phyloP scores from a whole-genome alignment of 2,888 invertebrate species.

The Alloscopus bannaensis region DNA sequence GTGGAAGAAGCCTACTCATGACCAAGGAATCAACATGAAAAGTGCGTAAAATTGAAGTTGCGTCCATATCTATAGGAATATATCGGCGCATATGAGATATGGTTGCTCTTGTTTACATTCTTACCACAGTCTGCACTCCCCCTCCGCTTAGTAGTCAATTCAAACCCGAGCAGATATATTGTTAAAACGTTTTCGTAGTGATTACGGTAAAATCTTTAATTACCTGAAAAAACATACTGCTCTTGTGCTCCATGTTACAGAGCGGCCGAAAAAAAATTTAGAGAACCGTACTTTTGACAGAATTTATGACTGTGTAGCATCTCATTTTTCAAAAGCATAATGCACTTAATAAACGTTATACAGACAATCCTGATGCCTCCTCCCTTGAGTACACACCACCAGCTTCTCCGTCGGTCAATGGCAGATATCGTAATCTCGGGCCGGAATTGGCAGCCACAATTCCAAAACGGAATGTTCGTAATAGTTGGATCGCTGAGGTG shows the following conservation, averaged over 20 bases:
- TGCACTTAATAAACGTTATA: slow-evolving; percentile 17
- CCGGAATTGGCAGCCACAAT: slow-evolving; percentile 72
- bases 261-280: not conserved
- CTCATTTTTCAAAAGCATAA: slow-evolving; percentile 13
- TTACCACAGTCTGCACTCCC: too few relatives aligned
- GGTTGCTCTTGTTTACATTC: too few relatives aligned
- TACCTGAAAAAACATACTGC: slow-evolving; percentile 43
- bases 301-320: too few relatives aligned
- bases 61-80: not conserved
- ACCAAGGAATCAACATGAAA: not conserved
- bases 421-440: slow-evolving; percentile 71
- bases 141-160: too few relatives aligned
- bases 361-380: slow-evolving; percentile 65
- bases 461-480: slow-evolving; percentile 69
- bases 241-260: slow-evolving; percentile 30
- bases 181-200: too few relatives aligned
- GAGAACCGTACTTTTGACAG: slow-evolving; percentile 18
- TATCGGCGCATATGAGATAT: too few relatives aligned
- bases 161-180: too few relatives aligned
- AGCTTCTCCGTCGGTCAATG: slow-evolving; percentile 67
- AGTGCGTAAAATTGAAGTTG: not conserved
- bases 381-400: slow-evolving; percentile 70
- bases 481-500: slow-evolving; percentile 68
- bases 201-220: slow-evolving; percentile 51
- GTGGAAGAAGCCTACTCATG: too few relatives aligned